Evolutionary conservation across 2,113 vertebrate species (phyloP), one percentile per base, ranked within the genome.

Genomic region (Grammatotria lemairii): DNA sequence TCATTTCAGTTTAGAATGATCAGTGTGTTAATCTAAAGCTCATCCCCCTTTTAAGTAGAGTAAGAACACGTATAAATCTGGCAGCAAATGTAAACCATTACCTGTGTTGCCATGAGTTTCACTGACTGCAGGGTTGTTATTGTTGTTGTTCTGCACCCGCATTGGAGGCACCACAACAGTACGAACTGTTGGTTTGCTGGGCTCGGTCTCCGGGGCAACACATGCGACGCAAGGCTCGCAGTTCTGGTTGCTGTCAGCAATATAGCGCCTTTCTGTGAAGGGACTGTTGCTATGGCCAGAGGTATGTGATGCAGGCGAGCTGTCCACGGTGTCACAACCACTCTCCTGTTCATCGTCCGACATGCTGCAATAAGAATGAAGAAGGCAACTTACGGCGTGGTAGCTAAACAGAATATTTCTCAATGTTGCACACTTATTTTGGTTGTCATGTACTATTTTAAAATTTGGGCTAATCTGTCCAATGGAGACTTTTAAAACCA

Each of bases 291-390:
- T 91, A 0, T 96, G 98, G 68, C 97, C 97, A 1, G 98, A 98
- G 79, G 97, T 97, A 57, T 98, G 97, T 1, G 98, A 99, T 13
- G 97, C 92, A 55, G 98, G 98, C 16, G 98, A 99, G 89, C 98
- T 97, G 84, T 98, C 98, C 91, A 99, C 98, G 0, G 98, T 98
- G 90, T 99, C 98, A 91, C 98, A 99, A 13, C 97, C 97, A 17
- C 98, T 99, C 90, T 99, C 98, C 86, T 97, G 98, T 55, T 99
- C 99, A 0, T 99, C 98, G 31, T 99, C 98, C 5, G 98, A 99
- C 97, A 99, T 98, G 57, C 99, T 99, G 94, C 26, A 54, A 78
- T 9, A 86, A 70, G 80, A 9, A 70, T 53, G 38, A 80, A 21
- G 11, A 23, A n/a, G 21, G 7, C 55, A 2, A 21, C 23, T n/a